Evolutionary conservation across 1,140 invertebrate genomes (phyloP).

Genomic region (Lordiphosa stackelbergi): DNA sequence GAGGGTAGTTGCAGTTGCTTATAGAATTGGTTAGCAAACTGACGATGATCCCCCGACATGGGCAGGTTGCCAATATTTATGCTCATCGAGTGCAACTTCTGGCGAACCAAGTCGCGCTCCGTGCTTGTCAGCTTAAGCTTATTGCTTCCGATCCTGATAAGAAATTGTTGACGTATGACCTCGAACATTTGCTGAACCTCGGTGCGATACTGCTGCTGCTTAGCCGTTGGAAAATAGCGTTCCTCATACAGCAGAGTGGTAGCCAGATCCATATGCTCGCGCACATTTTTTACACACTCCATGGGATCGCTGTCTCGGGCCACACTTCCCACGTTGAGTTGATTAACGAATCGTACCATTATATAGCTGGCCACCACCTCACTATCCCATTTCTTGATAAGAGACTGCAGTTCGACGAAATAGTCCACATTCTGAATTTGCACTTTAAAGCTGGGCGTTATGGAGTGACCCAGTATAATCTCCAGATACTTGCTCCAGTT

Average conservation of each 20-base stretch:
- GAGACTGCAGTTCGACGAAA: no score
- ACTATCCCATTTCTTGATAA: no score
- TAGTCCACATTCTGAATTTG: no score
- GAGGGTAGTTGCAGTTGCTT: neutral
- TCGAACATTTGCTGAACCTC: slow-evolving; percentile 4
- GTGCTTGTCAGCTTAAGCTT: neutral
- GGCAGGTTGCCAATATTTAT: slow-evolving; percentile 5
- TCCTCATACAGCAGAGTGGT: slow-evolving; percentile 12
- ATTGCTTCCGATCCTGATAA: neutral
- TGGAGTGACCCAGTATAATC: no score
- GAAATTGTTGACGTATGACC: neutral
- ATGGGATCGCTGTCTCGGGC: no score
- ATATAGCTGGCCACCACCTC: no score
- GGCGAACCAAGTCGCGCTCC: neutral
- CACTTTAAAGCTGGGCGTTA: no score
- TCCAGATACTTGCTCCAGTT: no score
- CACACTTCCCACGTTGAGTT: no score
- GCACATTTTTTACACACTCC: no score
- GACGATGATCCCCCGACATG: neutral
- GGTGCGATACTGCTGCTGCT: neutral
- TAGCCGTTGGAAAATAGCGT: neutral
- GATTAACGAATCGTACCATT: no score
- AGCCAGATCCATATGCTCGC: neutral
- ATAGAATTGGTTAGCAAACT: slow-evolving; percentile 3
- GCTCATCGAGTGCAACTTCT: neutral